Conservation (phyloP, 2,113 vertebrate species). For the Dicentrarchus labrax region DNA sequence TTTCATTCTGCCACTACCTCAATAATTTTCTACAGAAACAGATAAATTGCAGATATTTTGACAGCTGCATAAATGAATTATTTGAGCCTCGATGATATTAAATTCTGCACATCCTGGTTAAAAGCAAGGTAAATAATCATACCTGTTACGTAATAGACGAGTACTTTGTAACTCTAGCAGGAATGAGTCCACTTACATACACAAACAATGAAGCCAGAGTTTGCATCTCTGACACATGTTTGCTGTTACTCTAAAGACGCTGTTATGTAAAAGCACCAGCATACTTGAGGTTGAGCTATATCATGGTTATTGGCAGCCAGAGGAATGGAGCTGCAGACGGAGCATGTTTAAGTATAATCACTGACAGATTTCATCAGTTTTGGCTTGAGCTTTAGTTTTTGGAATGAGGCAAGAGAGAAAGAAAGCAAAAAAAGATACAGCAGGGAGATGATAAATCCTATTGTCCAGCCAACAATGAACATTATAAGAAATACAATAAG, state of each 20-base stretch:
- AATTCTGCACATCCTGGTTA: not conserved
- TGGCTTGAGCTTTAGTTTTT: not conserved
- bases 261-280: not conserved
- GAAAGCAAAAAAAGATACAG: not conserved
- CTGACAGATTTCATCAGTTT: conserved; percentile 8
- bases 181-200: not conserved
- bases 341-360: conserved; percentile 12
- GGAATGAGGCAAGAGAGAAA: not conserved
- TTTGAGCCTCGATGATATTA: not conserved
- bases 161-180: not conserved
- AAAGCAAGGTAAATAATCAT: not conserved
- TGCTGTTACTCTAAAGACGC: not conserved
- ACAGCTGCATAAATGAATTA: not conserved
- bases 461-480: conserved; percentile 11
- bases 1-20: not conserved
- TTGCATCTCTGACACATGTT: conserved; percentile 11
- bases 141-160: not conserved
- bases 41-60: not conserved
- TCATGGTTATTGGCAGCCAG: conserved; percentile 18
- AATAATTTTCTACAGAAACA: not conserved
- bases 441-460: conserved; percentile 5
- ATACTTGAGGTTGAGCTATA: conserved; percentile 31
- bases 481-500: conserved; percentile 28
- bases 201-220: conserved; percentile 1
- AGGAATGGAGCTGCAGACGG: conserved; percentile 18